phyloP scores from a whole-genome alignment of 2,888 invertebrate species.

The Chymomyza procnemis region DNA sequence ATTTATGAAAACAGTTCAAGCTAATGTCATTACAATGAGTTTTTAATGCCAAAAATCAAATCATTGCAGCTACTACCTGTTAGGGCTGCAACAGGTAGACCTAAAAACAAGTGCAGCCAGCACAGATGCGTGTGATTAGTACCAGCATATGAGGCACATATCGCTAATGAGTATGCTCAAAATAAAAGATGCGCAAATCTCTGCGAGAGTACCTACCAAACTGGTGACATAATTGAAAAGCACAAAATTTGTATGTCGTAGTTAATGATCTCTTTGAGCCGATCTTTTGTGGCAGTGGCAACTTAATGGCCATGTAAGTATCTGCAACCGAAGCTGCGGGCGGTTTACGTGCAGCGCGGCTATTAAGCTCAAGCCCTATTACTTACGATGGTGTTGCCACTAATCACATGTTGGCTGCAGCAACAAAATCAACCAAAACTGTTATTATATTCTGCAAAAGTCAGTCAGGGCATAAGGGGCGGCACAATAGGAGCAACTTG shows the following conservation, averaged over 20 bases:
- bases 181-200: conserved; percentile 11
- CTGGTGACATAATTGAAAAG: conserved; percentile 6
- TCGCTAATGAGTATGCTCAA: conserved; percentile 27
- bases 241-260: background rate
- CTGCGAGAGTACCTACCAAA: background rate
- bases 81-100: background rate
- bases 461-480: conserved; percentile 34
- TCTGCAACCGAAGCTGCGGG: conserved; percentile 6
- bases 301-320: conserved; percentile 15
- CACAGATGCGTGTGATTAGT: conserved; percentile 18
- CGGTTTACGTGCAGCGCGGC: conserved; percentile 9
- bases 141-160: conserved; percentile 3
- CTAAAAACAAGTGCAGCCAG: too few species aligned
- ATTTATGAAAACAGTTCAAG: background rate
- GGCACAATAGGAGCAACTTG: background rate
- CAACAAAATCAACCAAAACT: conserved; percentile 47
- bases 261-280: background rate
- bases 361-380: background rate
- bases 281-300: background rate
- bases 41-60: conserved; percentile 43
- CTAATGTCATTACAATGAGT: conserved; percentile 27
- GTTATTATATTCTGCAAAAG: conserved; percentile 34
- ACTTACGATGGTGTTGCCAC: conserved; percentile 47
- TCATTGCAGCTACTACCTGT: background rate
- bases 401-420: conserved; percentile 49